These are phyloP conservation scores for Ptilonorhynchus violaceus DNA, from an alignment of 2,113 vertebrate species.

Conservation along the genomic window DNA sequence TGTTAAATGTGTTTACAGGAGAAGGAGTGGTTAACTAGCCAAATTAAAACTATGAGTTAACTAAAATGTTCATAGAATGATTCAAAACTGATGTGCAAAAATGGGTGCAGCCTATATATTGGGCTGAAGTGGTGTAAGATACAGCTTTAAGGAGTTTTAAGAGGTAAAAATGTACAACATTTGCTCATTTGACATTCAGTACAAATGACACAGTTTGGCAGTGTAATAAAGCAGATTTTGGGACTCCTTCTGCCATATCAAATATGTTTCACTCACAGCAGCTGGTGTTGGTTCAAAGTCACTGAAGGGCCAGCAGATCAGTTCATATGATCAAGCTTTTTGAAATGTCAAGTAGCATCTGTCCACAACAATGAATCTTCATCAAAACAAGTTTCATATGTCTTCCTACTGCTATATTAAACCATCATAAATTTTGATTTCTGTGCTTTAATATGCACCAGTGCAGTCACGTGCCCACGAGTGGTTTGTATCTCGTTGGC, in stretches of 20 bases:
- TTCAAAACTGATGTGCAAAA: background rate
- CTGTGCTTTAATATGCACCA: background rate
- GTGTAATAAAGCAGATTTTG: background rate
- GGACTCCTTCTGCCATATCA: background rate
- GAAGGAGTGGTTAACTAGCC: background rate
- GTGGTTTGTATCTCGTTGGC: rapidly evolving
- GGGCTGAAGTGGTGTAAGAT: background rate
- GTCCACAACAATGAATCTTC: background rate
- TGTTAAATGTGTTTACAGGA: background rate
- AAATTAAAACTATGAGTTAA: background rate
- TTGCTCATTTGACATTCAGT: background rate
- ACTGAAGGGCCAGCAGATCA: background rate
- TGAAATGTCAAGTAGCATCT: background rate
- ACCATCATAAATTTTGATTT: background rate
- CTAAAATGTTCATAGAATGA: background rate
- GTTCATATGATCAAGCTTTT: background rate
- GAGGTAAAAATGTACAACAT: background rate
- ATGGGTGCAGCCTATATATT: background rate
- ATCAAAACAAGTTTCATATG: background rate
- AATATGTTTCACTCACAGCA: background rate
- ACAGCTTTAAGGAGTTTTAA: background rate
- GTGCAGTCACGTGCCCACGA: rapidly evolving
- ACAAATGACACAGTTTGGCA: background rate
- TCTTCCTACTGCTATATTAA: background rate
- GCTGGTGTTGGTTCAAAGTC: background rate